A percentile compares a stretch with the other conserved stretches of the same genome.
Conservation (phyloP, 2,888 invertebrate species). For the Dolomedes plantarius region DNA sequence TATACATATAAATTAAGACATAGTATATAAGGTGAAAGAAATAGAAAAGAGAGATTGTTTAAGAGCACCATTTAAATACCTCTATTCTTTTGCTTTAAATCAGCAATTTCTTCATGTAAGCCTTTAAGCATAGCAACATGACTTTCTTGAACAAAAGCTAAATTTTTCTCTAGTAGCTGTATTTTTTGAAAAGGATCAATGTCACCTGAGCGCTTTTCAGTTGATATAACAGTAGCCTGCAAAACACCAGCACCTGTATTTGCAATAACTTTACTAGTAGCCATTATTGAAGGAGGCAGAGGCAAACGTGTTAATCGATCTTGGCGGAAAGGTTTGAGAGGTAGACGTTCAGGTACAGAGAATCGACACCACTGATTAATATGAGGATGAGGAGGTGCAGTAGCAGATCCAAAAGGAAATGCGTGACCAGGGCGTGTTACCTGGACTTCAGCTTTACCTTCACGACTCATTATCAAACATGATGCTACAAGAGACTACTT, state of each 20-base stretch:
- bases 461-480: conserved; percentile 67
- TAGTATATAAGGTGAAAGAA: not conserved
- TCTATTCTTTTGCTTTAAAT: conserved; percentile 69
- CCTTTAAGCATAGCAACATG: conserved; percentile 63
- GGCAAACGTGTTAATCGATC: conserved; percentile 61
- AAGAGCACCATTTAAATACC: too few species aligned
- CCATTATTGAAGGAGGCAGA: conserved; percentile 55
- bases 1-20: not conserved
- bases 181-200: conserved; percentile 64
- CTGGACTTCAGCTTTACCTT: conserved; percentile 69
- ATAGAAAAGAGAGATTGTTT: too few species aligned
- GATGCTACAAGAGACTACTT: conserved; percentile 12
- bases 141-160: conserved; percentile 67
- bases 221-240: not conserved
- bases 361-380: conserved; percentile 68
- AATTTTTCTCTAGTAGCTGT: conserved; percentile 67
- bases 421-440: conserved; percentile 68
- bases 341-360: conserved; percentile 55
- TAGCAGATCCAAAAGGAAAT: conserved; percentile 59
- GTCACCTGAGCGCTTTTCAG: conserved; percentile 29
- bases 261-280: conserved; percentile 38
- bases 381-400: conserved; percentile 56
- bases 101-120: conserved; percentile 69
- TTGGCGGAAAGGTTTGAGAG: conserved; percentile 63
- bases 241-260: conserved; percentile 22